These are phyloP conservation scores for Drosophila mojavensis DNA, from an alignment of 1,140 invertebrate species.

Conservation along the genomic window DNA sequence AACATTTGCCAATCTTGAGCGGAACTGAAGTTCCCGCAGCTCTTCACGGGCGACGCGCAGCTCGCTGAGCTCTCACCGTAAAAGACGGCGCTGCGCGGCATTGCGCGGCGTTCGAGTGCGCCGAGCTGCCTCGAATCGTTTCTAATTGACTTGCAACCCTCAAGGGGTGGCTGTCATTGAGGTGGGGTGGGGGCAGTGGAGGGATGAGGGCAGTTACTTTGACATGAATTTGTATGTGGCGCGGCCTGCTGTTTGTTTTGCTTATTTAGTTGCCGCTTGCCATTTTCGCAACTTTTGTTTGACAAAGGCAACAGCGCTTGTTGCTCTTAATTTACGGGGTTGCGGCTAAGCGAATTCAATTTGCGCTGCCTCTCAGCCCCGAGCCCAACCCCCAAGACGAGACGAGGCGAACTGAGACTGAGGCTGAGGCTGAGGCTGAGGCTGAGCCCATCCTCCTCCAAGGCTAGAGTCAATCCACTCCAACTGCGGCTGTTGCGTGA, in stretches of 20 bases:
- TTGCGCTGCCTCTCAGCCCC: conserved; percentile 58
- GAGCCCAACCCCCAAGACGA: conserved; percentile 18
- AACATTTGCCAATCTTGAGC: conserved; percentile 62
- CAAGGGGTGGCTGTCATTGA: neutral
- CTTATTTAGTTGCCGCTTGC: conserved; percentile 70
- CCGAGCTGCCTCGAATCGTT: conserved; percentile 34
- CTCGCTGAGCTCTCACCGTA: conserved; percentile 6
- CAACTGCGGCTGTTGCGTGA: conserved; percentile 45
- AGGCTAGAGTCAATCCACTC: neutral
- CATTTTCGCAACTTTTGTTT: conserved; percentile 64
- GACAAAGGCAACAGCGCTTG: conserved; percentile 47
- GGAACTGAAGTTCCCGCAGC: conserved; percentile 10
- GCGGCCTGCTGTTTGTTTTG: conserved; percentile 67
- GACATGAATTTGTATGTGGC: no score
- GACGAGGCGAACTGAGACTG: no score
- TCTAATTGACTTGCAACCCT: conserved; percentile 54
- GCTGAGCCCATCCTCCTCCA: no score
- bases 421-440: no score
- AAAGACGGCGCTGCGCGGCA: conserved; percentile 20
- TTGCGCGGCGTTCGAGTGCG: conserved; percentile 19
- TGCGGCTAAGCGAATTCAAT: conserved; percentile 78
- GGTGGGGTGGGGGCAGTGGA: neutral
- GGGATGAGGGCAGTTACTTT: neutral
- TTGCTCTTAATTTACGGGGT: conserved; percentile 76
- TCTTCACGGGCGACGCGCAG: neutral